Conservation (phyloP, 2,888 invertebrate species). For the Cryptus armator region DNA sequence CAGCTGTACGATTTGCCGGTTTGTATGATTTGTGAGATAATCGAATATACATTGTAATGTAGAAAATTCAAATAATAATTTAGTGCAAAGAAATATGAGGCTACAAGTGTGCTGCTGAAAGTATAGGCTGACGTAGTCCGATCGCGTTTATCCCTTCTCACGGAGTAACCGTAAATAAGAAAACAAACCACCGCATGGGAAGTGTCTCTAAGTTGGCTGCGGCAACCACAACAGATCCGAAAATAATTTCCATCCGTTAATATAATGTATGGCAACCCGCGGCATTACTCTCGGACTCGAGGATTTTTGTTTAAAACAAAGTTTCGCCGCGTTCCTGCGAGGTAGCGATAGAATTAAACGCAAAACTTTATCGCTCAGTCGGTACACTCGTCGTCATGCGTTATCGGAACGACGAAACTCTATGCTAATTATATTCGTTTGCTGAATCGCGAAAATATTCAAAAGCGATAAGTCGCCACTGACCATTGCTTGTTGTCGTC, state of each 20-base stretch:
- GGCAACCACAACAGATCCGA: constrained; percentile 54
- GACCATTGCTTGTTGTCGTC: constrained; percentile 88
- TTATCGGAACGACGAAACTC: not conserved
- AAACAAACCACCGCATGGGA: constrained; percentile 76
- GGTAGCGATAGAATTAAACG: not conserved
- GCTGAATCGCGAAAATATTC: constrained; percentile 60
- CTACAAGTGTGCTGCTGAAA: constrained; percentile 23
- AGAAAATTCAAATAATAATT: not conserved
- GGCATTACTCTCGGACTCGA: not conserved
- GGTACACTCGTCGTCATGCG: not conserved
- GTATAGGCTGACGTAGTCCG: constrained; percentile 20
- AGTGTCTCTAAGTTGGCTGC: constrained; percentile 60
- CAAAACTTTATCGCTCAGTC: not conserved
- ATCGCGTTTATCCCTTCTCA: constrained; percentile 62
- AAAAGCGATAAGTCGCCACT: constrained; percentile 42
- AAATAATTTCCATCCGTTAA: constrained; percentile 62
- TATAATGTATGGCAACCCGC: constrained; percentile 5
- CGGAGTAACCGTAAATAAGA: constrained; percentile 74
- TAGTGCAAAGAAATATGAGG: not conserved
- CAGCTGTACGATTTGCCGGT: not conserved
- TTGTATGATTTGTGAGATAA: not conserved
- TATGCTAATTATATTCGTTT: constrained; percentile 4
- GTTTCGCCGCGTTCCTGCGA: not conserved
- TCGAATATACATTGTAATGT: constrained; percentile 5
- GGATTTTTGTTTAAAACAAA: constrained; percentile 22